Percentiles rank a stretch among this genome's conserved stretches.
Conservation (phyloP, 92 coral and sea anemone genomes). For the Diadumene lineata region DNA sequence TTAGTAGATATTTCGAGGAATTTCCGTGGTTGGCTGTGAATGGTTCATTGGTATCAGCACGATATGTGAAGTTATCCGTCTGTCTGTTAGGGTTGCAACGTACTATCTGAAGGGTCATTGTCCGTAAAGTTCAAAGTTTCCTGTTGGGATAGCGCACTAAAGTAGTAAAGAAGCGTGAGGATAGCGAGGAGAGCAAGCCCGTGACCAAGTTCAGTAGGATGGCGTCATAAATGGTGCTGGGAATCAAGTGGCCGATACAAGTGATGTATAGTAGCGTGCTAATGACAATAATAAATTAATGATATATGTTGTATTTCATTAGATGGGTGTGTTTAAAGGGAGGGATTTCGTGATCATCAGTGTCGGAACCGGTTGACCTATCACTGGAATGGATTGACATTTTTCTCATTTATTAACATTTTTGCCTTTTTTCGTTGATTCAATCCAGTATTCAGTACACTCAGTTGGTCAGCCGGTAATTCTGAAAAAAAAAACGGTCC, state of each 20-base stretch:
- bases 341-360: constrained; percentile 12
- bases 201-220: constrained; percentile 3
- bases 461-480: neutral
- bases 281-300: neutral
- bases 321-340: neutral
- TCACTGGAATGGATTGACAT: constrained; percentile 6
- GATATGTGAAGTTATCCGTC: constrained; percentile 9
- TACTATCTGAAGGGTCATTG: neutral
- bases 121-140: neutral
- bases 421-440: no score
- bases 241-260: neutral
- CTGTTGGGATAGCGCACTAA: no score
- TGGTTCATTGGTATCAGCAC: neutral
- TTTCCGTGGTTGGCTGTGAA: neutral
- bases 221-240: constrained; percentile 7
- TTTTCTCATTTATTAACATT: no score
- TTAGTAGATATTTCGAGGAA: constrained; percentile 1
- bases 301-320: neutral
- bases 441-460: no score
- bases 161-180: neutral
- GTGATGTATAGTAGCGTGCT: neutral
- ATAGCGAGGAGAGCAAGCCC: neutral
- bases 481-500: no score
- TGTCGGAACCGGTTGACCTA: neutral
- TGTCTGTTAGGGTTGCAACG: constrained; percentile 4